These are phyloP conservation scores for Tenrec ecaudatus DNA, from an alignment of 2,113 vertebrate genomes.

Conservation along the genomic window DNA sequence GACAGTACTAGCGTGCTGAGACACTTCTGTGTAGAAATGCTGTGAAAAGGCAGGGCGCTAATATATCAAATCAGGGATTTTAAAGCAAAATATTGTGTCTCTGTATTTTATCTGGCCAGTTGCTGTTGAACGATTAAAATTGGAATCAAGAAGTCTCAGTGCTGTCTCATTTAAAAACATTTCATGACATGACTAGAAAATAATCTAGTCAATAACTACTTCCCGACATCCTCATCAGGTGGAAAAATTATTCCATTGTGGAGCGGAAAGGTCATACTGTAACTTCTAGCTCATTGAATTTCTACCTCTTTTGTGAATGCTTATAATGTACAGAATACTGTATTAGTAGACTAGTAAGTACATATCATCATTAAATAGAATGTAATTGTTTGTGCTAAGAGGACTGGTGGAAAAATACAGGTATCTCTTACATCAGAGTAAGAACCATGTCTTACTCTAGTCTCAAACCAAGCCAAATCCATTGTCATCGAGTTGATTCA, in stretches of 20 bases:
- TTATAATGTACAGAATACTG: not conserved
- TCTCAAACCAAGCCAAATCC: not conserved
- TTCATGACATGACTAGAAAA: not conserved
- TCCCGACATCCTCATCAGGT: not conserved
- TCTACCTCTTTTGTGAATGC: not conserved
- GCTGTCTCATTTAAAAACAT: not conserved
- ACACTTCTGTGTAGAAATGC: not conserved
- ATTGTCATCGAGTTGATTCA: not conserved
- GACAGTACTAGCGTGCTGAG: not conserved
- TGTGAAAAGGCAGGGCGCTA: not conserved
- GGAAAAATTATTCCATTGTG: not conserved
- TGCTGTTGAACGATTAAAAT: conserved; percentile 8
- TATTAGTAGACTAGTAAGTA: not conserved
- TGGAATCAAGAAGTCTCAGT: not conserved
- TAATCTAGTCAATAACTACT: not conserved
- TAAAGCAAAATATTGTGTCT: not conserved
- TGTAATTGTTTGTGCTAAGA: not conserved
- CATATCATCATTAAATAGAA: not conserved
- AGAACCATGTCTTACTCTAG: not conserved
- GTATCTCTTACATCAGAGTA: not conserved
- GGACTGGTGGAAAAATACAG: not conserved
- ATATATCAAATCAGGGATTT: not conserved
- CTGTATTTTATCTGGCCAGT: not conserved
- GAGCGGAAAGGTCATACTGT: not conserved
- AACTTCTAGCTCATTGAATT: not conserved